Evolutionary conservation across 2,888 invertebrate species (phyloP), one percentile per base, ranked within the genome.

Genomic region (Drosophila macrospina): DNA sequence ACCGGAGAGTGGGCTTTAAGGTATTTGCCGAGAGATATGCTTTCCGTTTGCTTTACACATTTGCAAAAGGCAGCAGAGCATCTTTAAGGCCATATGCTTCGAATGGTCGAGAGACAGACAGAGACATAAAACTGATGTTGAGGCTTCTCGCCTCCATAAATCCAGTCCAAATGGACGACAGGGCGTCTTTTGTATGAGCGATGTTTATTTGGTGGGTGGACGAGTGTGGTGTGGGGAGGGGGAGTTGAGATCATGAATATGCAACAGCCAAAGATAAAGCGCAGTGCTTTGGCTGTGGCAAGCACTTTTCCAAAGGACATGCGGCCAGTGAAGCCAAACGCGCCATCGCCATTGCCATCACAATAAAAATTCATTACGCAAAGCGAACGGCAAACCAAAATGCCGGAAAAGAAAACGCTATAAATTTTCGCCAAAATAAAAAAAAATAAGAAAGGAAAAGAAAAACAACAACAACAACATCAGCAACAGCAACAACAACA

Each of bases 351-450:
- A 86, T 86, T 80, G 77, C 69, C 74, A 78, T 81, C 75, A 81
- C 87, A 89, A 86, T 86, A 89, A 86, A 89, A 86, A 86, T 87
- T 86, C 86, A 87, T 86, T 89, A 89, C 87, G 84, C 45, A 80
- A 72, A 74, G 72, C 73, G 82, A 74, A 76, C 52, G 68, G 76
- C 69, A 70, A 72, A 70, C 68, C 75, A 85, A 81, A 88, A 75
- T 73, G 87, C 81, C 81, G 78, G 78, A 85, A 85, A 74, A 78
- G 85, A 86, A 85, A 84, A 69, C 74, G 85, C 87, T 74, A 85
- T 85, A 83, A 85, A 80, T 85, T 88, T 74, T 86, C 84, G 57
- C 62, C 57, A 67, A 65, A 75, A 70, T 54, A 52, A 66, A 65
- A 59, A 71, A 59, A 30, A 85, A 71, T 44, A 85, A 63, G 6